Evolutionary conservation across 2,113 vertebrate genomes (phyloP), one percentile per base, ranked within the genome.

Genomic region (Trichomycterus rosablanca): DNA sequence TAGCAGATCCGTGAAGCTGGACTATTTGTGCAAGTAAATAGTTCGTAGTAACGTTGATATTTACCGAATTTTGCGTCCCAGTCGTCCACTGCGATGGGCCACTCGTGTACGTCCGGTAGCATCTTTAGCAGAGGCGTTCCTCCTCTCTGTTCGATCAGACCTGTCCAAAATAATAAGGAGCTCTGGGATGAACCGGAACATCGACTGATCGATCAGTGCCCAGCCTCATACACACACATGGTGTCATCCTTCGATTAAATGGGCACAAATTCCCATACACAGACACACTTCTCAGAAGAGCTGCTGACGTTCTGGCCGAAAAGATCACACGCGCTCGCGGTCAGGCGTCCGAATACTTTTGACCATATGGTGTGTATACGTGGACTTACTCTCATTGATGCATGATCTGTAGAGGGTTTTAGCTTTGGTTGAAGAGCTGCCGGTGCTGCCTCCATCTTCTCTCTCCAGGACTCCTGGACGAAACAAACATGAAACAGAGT

Each of bases 371-470:
- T n/a, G n/a, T n/a, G n/a, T n/a, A n/a, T n/a, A n/a, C n/a, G n/a
- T n/a, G 59, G 74, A 86, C 93, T 91, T 80, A 98, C 95, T 87
- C 76, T 97, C 94, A 83, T 97, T 96, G 59, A 84, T 81, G 60
- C 95, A 98, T 0, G 95, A 98, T 71, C 83, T 89, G 75, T 94
- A 98, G 26, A 98, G 83, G 7, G 83, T 90, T 80, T 93, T 97
- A 30, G 93, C 93, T 84, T 97, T 97, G 75, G 84, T 84, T 67
- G 97, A 81, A 39, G 93, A 91, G 12, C 63, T 11, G 43, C 89
- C 85, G 1, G 3, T 5, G 4, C 89, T 81, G 37, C 70, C 75
- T 55, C 66, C 20, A 57, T 87, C 78, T 8, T 81, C 61, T 67
- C 82, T 84, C 45, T 90, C 81, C 18, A 97, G 89, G 59, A 95